Base-by-base conservation (phyloP, 2,113 vertebrate genomes). In the Brachyistius frenatus region DNA sequence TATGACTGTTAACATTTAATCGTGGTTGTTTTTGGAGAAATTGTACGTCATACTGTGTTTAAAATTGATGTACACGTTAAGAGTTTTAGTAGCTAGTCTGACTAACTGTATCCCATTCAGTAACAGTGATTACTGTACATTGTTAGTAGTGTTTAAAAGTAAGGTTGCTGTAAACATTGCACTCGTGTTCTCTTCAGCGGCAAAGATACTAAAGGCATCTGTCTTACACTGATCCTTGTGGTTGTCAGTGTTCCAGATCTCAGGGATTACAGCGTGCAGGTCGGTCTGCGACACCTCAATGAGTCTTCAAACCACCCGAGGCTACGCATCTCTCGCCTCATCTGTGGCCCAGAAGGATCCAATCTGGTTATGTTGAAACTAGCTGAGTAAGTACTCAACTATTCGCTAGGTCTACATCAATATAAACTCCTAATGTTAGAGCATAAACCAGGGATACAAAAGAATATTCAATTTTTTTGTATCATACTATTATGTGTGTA, bases 281-380 rank as follows among this genome's bases (percentile, higher is more conserved):
- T 98, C 23, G 98, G 98, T 47, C 94, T 98, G 11, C 96, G 94
- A 16, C 96, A 97, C 76, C 95, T 99, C 66, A 96, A 96, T 5
- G 94, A 94, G 62, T 96, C 95, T 31, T 83, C 90, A 2, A 91
- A 66, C 1, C 96, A 92, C 66, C 96, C 96, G 54, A 93, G 96
- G 69, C 94, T 95, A 2, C 96, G 92, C 44, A 96, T 99, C 66
- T 96, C 97, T 33, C 97, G 95, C 60, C 80, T 99, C 76, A 96
- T 99, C 1, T 98, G 97, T 1, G 98, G 98, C 4, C 98, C 98
- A 0, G 71, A 96, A 69, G 97, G 97, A 52, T 99, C 98, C 66
- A 96, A 98, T 85, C 89, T 99, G 83, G 96, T 97, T 13, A 92
- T 99, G 85, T 73, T 99, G 81, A 98, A 98, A 86, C 96, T 99